These are phyloP conservation scores for Hylaea fasciaria DNA, from an alignment of 2,888 invertebrate genomes.

Conservation along the genomic window DNA sequence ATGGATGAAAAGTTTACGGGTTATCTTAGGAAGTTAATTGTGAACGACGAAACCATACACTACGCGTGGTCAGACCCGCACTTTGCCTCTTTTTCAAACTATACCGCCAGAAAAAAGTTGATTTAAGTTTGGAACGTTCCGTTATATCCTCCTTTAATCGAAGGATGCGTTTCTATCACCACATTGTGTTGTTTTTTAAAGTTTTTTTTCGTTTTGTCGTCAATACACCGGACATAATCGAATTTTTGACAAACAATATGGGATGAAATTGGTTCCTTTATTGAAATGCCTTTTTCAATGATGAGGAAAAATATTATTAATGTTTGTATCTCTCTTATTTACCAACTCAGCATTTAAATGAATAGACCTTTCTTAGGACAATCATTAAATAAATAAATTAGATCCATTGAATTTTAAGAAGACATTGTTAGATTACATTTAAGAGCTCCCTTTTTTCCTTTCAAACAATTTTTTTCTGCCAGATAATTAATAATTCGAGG, in stretches of 20 bases:
- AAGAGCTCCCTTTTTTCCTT: no score
- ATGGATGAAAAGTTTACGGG: no score
- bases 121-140: slow-evolving; percentile 69
- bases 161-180: slow-evolving; percentile 64
- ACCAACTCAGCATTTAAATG: slow-evolving; percentile 29
- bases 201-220: slow-evolving; percentile 68
- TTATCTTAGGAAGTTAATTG: no score
- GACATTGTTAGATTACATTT: no score
- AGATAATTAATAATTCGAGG: no score
- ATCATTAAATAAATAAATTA: no score
- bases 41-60: no score
- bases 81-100: slow-evolving; percentile 48
- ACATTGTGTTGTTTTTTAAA: slow-evolving; percentile 45
- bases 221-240: slow-evolving; percentile 74
- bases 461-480: no score
- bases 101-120: slow-evolving; percentile 70
- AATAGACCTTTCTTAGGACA: no score
- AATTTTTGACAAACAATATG: slow-evolving; percentile 81
- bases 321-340: slow-evolving; percentile 51
- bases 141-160: slow-evolving; percentile 71
- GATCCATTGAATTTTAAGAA: no score
- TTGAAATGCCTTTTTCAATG: slow-evolving; percentile 68
- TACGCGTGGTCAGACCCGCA: no score
- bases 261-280: slow-evolving; percentile 79
- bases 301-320: slow-evolving; percentile 61